Evolutionary conservation across 2,888 invertebrate species (phyloP).

Genomic region (Globia sparganii): DNA sequence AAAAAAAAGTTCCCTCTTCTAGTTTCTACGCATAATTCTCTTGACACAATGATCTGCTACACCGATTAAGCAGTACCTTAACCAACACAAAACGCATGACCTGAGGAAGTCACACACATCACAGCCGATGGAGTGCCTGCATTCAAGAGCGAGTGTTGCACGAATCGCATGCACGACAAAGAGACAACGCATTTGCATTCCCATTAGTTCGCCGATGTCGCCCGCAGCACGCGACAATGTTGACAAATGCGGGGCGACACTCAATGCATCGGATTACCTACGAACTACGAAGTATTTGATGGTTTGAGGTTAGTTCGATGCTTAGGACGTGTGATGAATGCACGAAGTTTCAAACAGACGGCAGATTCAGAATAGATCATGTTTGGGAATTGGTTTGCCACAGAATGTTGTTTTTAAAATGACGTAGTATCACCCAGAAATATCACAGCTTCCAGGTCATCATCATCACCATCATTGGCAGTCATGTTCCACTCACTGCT

Average conservation of each 20-base stretch:
- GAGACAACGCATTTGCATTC: constrained; percentile 66
- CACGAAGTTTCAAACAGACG: background rate
- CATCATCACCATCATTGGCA: too few species aligned
- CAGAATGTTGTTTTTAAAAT: background rate
- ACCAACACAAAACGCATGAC: background rate
- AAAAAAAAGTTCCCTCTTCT: background rate
- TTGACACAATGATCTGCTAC: constrained; percentile 4
- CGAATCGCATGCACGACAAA: constrained; percentile 49
- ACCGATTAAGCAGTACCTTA: constrained; percentile 30
- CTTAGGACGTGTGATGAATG: background rate
- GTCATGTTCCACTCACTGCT: too few species aligned
- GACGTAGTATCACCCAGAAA: background rate
- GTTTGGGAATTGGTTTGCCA: background rate
- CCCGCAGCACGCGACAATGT: constrained; percentile 65
- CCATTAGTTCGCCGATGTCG: constrained; percentile 65
- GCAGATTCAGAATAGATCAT: background rate
- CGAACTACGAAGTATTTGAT: constrained; percentile 40
- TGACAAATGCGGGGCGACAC: constrained; percentile 63
- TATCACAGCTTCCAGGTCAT: background rate
- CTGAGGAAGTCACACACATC: constrained; percentile 33
- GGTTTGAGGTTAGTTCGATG: constrained; percentile 30
- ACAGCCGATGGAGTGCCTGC: constrained; percentile 28
- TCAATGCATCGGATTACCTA: constrained; percentile 37
- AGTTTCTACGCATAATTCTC: background rate
- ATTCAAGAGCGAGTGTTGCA: constrained; percentile 43